Evolutionary conservation across 2,113 vertebrate species (phyloP).

Genomic region (Chionodraco myersi): DNA sequence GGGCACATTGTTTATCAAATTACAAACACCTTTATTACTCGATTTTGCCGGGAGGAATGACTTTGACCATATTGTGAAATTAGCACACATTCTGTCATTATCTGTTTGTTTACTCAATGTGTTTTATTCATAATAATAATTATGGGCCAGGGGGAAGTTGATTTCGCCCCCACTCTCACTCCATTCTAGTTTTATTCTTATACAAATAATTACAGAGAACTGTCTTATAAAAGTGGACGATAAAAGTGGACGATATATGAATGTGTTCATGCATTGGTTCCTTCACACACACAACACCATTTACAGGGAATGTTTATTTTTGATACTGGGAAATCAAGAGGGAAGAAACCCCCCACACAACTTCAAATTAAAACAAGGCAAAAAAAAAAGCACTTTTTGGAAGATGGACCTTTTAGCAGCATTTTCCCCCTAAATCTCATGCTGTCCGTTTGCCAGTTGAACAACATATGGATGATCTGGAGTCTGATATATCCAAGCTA

Average conservation of each 20-base stretch:
- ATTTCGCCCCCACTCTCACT: background rate
- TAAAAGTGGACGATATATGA: background rate
- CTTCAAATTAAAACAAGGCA: no score
- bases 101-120: constrained; percentile 35
- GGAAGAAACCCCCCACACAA: no score
- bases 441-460: no score
- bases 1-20: constrained; percentile 65
- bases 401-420: no score
- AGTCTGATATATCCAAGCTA: background rate
- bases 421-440: no score
- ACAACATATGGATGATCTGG: no score
- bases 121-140: constrained; percentile 25
- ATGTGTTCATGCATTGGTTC: background rate
- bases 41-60: constrained; percentile 42
- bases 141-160: background rate
- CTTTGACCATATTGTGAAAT: constrained; percentile 50
- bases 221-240: background rate
- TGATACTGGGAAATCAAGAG: no score
- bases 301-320: no score
- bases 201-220: background rate
- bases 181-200: background rate
- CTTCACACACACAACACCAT: background rate
- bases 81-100: constrained; percentile 51
- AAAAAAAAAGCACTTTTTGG: no score
- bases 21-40: constrained; percentile 62